These are phyloP conservation scores for Lutjanus campechanus DNA, from an alignment of 2,797 vertebrate species.

Conservation along the genomic window DNA sequence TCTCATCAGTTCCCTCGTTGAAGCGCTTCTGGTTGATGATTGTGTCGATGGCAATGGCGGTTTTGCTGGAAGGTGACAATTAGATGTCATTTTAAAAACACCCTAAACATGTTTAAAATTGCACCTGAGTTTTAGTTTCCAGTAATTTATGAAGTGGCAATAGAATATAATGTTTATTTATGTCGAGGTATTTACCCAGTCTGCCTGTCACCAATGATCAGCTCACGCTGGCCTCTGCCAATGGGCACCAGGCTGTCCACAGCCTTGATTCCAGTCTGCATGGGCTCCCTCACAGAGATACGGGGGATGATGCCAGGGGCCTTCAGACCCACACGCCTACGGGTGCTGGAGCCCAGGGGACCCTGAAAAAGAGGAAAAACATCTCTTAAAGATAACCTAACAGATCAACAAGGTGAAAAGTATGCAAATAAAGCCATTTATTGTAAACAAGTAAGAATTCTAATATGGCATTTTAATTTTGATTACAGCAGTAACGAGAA, in stretches of 20 bases:
- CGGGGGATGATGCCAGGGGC: conserved; percentile 97
- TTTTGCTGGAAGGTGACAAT: conserved; percentile 88
- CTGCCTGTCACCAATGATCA: conserved; percentile 99
- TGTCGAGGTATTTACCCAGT: conserved; percentile 88
- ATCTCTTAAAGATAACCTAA: not conserved
- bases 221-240: conserved; percentile 96
- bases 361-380: conserved; percentile 80
- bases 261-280: conserved; percentile 98
- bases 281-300: conserved; percentile 97
- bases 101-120: not conserved
- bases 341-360: conserved; percentile 86
- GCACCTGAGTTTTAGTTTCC: too few species aligned
- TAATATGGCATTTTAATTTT: not conserved
- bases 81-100: not conserved
- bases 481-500: not conserved
- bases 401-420: not conserved
- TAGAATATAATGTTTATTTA: not conserved
- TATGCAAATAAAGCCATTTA: not conserved
- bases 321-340: conserved; percentile 96
- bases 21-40: conserved; percentile 99
- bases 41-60: conserved; percentile 98
- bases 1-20: conserved; percentile 96
- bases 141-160: not conserved
- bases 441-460: not conserved
- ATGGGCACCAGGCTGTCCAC: conserved; percentile 99